Conservation (phyloP, 2,888 invertebrate species). For the Sclerodermus sp. region DNA sequence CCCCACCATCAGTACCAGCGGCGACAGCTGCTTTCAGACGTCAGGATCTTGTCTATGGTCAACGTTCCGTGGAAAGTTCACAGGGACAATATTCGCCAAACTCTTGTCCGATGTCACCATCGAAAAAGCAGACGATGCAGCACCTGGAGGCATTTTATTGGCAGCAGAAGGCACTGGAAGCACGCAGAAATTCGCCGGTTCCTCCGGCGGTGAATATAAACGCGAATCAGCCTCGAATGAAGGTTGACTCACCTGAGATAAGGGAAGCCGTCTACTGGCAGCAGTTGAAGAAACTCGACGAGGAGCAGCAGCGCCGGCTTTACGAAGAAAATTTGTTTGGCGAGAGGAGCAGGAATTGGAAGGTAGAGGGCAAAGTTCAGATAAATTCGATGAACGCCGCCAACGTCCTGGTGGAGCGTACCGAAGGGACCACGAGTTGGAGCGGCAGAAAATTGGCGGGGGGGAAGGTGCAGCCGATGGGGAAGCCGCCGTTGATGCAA, state of each 20-base stretch:
- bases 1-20: too few relatives aligned
- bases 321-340: slow-evolving; percentile 41
- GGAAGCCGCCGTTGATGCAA: slow-evolving; percentile 44
- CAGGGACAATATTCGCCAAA: too few relatives aligned
- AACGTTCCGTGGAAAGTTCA: too few relatives aligned
- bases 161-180: slow-evolving; percentile 51
- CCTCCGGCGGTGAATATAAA: too few relatives aligned
- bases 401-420: background rate
- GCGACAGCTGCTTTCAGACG: too few relatives aligned
- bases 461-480: slow-evolving; percentile 25
- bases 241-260: slow-evolving; percentile 41
- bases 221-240: slow-evolving; percentile 21
- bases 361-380: slow-evolving; percentile 9
- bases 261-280: slow-evolving; percentile 71
- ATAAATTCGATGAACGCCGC: slow-evolving; percentile 9
- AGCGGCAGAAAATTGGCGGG: slow-evolving; percentile 29
- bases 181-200: slow-evolving; percentile 33
- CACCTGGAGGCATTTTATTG: slow-evolving; percentile 51
- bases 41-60: too few relatives aligned
- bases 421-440: too few relatives aligned
- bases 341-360: slow-evolving; percentile 4
- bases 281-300: slow-evolving; percentile 67
- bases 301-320: slow-evolving; percentile 59
- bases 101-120: slow-evolving; percentile 44
- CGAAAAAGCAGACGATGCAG: slow-evolving; percentile 47